Evolutionary conservation across 2,113 vertebrate genomes (phyloP), one percentile per base, ranked within the genome.

Genomic region (Microtus montanus): DNA sequence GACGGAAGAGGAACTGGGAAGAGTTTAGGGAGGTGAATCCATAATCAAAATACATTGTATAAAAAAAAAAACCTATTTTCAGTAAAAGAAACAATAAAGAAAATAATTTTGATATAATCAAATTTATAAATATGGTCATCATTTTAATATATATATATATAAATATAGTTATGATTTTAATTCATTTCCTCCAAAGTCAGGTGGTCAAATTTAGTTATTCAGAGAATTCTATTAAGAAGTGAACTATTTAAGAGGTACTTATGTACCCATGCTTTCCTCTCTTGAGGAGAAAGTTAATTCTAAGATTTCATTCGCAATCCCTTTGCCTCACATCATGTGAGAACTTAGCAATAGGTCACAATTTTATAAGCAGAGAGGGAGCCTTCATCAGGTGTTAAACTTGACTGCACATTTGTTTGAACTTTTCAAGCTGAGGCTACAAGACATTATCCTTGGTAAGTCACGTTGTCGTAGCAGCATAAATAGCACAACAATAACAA

Each of bases 391-490:
- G 24, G 61, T 3, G 8, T 10, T 22, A 24, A 33, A 22, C 4
- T 1, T 61, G n/a, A 15, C 10, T 20, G 8, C 28, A 17, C 28
- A 35, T 35, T 71, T 38, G 30, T 47, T 68, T 49, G 11, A 44
- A 38, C 4, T 13, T 47, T 11, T 26, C 5, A 19, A 3, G 1
- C n/a, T 5, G 15, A 3, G 35, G 73, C 10, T 30, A 1, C 38
- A 30, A 75, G 28, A 15, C 71, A 52, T 41, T 41, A 33, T 14
- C 10, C 5, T 24, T 2, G 41, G 2, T 38, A 2, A 12, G 12
- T 0, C 28, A 54, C 24, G 30, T 52, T 52, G 28, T 54, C 17
- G 7, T 2, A 47, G 44, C 7, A 54, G 0, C 9, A 35, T 19
- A 79, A 71, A 64, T 8, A 28, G 1, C 13, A 10, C 19, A 54